phyloP scores from a whole-genome alignment of 2,797 vertebrate species.

The Heliangelus exortis region DNA sequence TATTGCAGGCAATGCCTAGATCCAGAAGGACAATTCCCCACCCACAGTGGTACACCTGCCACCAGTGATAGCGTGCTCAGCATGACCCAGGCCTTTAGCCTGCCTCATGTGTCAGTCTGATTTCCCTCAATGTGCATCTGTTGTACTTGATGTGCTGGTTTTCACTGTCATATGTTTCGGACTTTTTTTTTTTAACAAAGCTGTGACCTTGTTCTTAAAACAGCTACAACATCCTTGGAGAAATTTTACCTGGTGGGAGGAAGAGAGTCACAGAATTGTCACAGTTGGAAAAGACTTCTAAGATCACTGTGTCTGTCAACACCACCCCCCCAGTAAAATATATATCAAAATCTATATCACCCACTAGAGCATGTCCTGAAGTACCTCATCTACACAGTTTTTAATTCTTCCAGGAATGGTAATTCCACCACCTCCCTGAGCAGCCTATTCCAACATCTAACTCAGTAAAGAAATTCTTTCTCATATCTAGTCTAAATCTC shows the following conservation, averaged over 20 bases:
- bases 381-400: too few relatives aligned
- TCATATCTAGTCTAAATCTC: too few relatives aligned
- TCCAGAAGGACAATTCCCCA: not conserved
- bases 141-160: not conserved
- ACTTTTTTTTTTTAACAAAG: not conserved
- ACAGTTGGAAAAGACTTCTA: too few relatives aligned
- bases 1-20: not conserved
- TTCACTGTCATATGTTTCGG: not conserved
- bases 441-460: too few relatives aligned
- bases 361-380: too few relatives aligned
- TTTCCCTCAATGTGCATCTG: not conserved
- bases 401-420: too few relatives aligned
- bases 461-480: too few relatives aligned
- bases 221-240: not conserved
- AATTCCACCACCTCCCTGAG: too few relatives aligned
- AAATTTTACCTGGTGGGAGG: not conserved
- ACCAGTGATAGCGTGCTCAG: not conserved
- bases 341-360: too few relatives aligned
- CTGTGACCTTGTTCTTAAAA: slow-evolving; percentile 12
- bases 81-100: not conserved
- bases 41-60: not conserved
- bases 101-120: not conserved
- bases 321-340: too few relatives aligned
- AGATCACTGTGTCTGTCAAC: too few relatives aligned
- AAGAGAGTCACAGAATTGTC: not conserved